Evolutionary conservation across 2,113 vertebrate genomes (phyloP), one percentile per base, ranked within the genome.

Genomic region (Chrysochloris asiatica): DNA sequence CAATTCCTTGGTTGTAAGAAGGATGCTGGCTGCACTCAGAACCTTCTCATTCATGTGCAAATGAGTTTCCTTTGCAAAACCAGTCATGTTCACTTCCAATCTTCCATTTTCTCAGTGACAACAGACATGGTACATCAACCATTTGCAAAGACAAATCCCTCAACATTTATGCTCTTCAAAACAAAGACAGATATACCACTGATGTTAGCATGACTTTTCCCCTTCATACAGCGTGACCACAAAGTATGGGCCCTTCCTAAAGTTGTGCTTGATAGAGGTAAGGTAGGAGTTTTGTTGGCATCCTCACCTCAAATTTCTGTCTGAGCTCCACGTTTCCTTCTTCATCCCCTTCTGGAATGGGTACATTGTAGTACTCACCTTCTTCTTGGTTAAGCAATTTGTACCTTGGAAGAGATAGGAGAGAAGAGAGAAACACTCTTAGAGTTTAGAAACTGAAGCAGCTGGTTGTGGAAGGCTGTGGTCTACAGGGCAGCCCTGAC

Each of bases 341-440:
- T 6, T 99, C 99, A 1, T 98, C 98, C 38, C 98, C 98, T 93
- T 99, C 99, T 0, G 99, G 98, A 92, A 99, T 99, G 86, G 99
- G 99, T 4, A 99, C 99, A 0, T 99, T 99, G 95, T 99, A 99
- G 96, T 99, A 99, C 96, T 99, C 99, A 0, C 99, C 99, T 95
- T 99, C 99, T 86, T 99, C 99, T 88, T 99, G 98, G 95, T 99
- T 99, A 84, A 99, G 98, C 97, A 99, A 61, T 91, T 99, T 99
- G 97, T 99, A 99, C 99, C 99, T 99, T 96, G 19, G 88, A 36
- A 79, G 11, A 81, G 36, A 92, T 0, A 9, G 67, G 86, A 9
- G 0, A 3, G 36, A 63, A 19, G 56, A 1, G 48, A 16, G 48
- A 10, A 16, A 50, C 16, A 16, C 48, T 50, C 48, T 10, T 9